These are phyloP conservation scores for Pseudococcus longispinus DNA, from an alignment of 2,888 invertebrate genomes.

Conservation along the genomic window DNA sequence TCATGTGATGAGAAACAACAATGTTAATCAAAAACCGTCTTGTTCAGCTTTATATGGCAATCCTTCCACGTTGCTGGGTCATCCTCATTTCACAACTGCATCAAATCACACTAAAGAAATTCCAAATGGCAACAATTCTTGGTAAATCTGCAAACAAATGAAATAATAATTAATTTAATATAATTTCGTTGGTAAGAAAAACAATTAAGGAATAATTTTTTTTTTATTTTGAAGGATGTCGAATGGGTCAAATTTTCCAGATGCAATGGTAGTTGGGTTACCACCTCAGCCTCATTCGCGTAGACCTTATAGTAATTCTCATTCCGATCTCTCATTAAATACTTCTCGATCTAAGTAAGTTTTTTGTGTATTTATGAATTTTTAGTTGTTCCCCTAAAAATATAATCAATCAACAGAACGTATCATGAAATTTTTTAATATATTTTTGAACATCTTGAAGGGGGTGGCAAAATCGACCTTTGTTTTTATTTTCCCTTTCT, in stretches of 20 bases:
- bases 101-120: slow-evolving; percentile 56
- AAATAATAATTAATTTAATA: neutral
- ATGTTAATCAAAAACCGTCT: slow-evolving; percentile 43
- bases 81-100: slow-evolving; percentile 41
- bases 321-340: slow-evolving; percentile 54
- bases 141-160: slow-evolving; percentile 55
- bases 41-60: slow-evolving; percentile 59
- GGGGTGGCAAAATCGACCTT: too few species aligned
- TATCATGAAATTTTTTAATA: too few species aligned
- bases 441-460: too few species aligned
- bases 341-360: slow-evolving; percentile 45
- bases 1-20: slow-evolving; percentile 51
- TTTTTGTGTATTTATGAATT: neutral
- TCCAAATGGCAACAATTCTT: slow-evolving; percentile 57
- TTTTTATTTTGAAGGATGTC: slow-evolving; percentile 32
- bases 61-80: slow-evolving; percentile 59
- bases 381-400: neutral
- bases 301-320: slow-evolving; percentile 33
- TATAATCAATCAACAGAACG: too few species aligned
- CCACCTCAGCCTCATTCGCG: slow-evolving; percentile 54
- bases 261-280: slow-evolving; percentile 41
- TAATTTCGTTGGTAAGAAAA: too few species aligned
- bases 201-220: too few species aligned
- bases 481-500: too few species aligned
- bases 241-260: slow-evolving; percentile 13